phyloP scores from a whole-genome alignment of 2,797 vertebrate species.

The Chloroceryle inda region DNA sequence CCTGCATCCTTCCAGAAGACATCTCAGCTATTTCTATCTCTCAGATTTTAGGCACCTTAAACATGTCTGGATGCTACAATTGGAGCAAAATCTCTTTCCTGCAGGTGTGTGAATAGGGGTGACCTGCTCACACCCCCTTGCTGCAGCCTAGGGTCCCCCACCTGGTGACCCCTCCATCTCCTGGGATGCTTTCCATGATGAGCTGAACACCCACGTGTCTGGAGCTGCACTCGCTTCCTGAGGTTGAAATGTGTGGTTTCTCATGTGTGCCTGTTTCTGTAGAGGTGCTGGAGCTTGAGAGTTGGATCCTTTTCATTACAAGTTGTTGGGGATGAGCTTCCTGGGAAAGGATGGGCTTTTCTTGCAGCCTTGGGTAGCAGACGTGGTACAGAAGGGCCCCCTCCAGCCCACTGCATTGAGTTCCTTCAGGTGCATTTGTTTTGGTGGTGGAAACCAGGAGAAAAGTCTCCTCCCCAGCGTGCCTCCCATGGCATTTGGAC shows the following conservation, averaged over 20 bases:
- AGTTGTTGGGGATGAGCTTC: background rate
- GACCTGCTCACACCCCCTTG: background rate
- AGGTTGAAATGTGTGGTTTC: background rate
- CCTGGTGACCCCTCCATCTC: background rate
- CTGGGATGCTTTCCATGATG: background rate
- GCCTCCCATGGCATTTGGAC: background rate
- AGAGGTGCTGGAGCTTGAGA: background rate
- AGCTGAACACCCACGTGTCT: accelerated
- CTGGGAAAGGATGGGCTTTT: background rate
- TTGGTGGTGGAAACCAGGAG: accelerated
- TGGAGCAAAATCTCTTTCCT: background rate
- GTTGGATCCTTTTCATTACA: background rate
- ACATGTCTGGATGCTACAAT: accelerated
- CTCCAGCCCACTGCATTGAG: accelerated
- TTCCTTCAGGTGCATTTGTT: background rate
- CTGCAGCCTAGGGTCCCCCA: accelerated
- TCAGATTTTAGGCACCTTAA: background rate
- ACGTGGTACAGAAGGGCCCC: background rate
- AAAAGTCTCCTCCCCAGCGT: background rate
- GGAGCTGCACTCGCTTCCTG: accelerated
- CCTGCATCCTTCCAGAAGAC: background rate
- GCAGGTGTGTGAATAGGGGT: accelerated
- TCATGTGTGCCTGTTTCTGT: background rate
- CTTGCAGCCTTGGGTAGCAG: background rate
- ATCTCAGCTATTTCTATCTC: accelerated